Evolutionary conservation across 92 coral and sea anemone species (phyloP), one percentile per base, ranked within the genome.

Genomic region (Phymanthus crucifer): DNA sequence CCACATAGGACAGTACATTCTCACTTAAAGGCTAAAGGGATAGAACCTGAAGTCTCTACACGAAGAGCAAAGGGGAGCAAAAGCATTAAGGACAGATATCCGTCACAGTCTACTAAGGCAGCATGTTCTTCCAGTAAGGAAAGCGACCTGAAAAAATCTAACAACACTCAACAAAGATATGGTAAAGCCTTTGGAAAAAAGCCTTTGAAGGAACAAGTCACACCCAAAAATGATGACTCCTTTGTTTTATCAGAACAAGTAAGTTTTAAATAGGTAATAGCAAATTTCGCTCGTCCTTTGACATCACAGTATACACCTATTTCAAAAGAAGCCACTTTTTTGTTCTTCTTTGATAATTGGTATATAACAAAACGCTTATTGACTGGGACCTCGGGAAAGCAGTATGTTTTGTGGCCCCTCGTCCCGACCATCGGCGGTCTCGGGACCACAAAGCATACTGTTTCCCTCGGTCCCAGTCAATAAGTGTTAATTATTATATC

Each of bases 1-100:
- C 80, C 86, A 26, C 74, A 82, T 66, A 78, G 86, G 23, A 37
- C 80, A 18, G 35, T 40, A 13, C 34, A 80, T 32, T 73, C 86
- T 18, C 86, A 74, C 40, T 37, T 82, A 31, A 38, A 35, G 17
- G 54, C 70, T n/a, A 80, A 74, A 11, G 38, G 72, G 46, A 10
- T 68, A 14, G 71, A 54, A 32, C 34, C 70, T 1, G 74, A 82
- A 38, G 68, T 27, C 16, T 73, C 86, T 10, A 74, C 86, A 21
- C 57, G 80, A 26, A 73, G 74, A 57, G 70, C 34, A 5, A 74
- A 74, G 50, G 86, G 70, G 7, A 46, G 14, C 6, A 61, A 65
- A 54, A 32, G 70, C 27, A 33, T 56, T 11, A 26, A 34, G 10
- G 71, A 29, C 4, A 50, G 70, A 56, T 47, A 56, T 19, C 80